Percentiles rank a stretch among this genome's conserved stretches.
phyloP scores from a whole-genome alignment of 2,888 invertebrate genomes.

The Formica aserva region DNA sequence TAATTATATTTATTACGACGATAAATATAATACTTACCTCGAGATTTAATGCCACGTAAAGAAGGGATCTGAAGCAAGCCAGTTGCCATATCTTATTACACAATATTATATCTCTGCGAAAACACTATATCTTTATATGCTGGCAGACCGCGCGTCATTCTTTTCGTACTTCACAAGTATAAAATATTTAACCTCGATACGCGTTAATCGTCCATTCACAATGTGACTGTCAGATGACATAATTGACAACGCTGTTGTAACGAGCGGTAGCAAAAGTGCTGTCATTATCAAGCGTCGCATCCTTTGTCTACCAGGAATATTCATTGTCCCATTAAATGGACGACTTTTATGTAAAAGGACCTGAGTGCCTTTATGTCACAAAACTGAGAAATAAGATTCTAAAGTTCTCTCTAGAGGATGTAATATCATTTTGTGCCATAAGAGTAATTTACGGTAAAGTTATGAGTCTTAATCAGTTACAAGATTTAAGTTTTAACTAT shows the following conservation, averaged over 20 bases:
- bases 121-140: not conserved
- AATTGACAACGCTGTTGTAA: slow-evolving; percentile 27
- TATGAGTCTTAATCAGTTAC: slow-evolving; percentile 31
- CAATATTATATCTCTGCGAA: slow-evolving; percentile 21
- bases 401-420: slow-evolving; percentile 46
- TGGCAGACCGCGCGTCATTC: not conserved
- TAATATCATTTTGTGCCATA: slow-evolving; percentile 37
- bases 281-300: slow-evolving; percentile 39
- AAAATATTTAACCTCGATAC: slow-evolving; percentile 44
- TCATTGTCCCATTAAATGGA: slow-evolving; percentile 41
- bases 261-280: slow-evolving; percentile 43
- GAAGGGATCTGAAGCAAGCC: slow-evolving; percentile 7
- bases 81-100: slow-evolving; percentile 11
- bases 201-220: slow-evolving; percentile 38
- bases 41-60: slow-evolving; percentile 41
- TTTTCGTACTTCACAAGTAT: not conserved
- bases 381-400: slow-evolving; percentile 49
- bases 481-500: slow-evolving; percentile 19
- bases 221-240: slow-evolving; percentile 41
- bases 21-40: slow-evolving; percentile 12
- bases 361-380: slow-evolving; percentile 50
- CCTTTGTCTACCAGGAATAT: slow-evolving; percentile 24
- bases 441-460: slow-evolving; percentile 40
- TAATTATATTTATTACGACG: not conserved
- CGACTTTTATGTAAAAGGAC: slow-evolving; percentile 52